Conservation (phyloP, 2,113 vertebrate genomes). For the Microcebus murinus region DNA sequence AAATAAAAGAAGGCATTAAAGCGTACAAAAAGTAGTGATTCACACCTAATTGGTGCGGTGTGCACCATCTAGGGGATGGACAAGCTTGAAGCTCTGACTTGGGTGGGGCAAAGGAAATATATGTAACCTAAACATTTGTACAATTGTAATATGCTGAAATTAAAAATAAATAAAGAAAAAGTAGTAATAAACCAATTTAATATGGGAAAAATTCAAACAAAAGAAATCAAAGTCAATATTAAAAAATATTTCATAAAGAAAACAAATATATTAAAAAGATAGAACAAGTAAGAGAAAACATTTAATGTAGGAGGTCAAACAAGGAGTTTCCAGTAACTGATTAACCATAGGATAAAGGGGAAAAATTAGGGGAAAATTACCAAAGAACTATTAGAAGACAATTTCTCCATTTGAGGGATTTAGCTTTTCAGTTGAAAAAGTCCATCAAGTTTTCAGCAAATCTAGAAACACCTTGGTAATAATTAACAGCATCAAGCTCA, state of each 20-base stretch:
- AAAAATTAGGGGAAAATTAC: not conserved
- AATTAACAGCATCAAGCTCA: not conserved
- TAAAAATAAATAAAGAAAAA: no score
- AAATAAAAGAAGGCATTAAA: not conserved
- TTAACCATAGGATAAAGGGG: not conserved
- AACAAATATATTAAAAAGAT: not conserved
- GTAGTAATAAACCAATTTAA: no score
- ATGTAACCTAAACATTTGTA: no score
- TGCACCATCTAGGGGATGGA: no score
- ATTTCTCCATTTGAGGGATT: not conserved
- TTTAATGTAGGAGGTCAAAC: not conserved
- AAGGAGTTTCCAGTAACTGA: not conserved
- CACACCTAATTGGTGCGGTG: no score
- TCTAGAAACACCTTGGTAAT: not conserved
- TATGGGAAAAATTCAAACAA: not conserved
- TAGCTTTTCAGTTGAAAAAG: not conserved
- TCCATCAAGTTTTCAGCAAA: not conserved
- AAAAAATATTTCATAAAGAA: not conserved
- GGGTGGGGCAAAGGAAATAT: no score
- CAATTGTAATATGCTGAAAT: no score
- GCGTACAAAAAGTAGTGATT: no score
- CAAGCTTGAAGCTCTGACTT: no score
- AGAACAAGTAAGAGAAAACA: not conserved
- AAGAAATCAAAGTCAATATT: not conserved
- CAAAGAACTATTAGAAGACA: not conserved